A percentile compares a stretch with the other conserved stretches of the same genome.
Conservation (phyloP, 2,113 vertebrate species). For the Amia ocellicauda region DNA sequence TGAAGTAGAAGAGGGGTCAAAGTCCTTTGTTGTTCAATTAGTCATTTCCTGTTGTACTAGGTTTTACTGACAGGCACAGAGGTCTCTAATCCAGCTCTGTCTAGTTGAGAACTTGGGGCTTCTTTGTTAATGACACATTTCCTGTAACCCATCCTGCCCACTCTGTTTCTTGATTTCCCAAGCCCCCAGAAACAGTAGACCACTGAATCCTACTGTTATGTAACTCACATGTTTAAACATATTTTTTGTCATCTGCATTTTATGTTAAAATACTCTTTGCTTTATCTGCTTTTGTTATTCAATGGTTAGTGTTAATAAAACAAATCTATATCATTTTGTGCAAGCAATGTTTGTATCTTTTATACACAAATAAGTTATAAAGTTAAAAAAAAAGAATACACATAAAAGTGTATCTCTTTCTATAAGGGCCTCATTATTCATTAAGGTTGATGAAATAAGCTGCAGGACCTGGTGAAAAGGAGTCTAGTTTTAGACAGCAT, state of each 20-base stretch:
- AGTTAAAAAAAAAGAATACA: too few relatives aligned
- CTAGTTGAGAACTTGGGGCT: neutral
- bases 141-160: neutral
- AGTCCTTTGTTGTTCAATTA: neutral
- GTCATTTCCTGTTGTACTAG: constrained; percentile 7
- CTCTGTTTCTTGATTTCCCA: constrained; percentile 2
- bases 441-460: too few relatives aligned
- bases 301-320: neutral
- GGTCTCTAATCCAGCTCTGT: too few relatives aligned
- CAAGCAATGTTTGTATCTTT: neutral
- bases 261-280: neutral
- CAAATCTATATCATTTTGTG: neutral
- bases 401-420: too few relatives aligned
- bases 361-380: neutral
- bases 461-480: too few relatives aligned
- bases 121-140: neutral
- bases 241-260: neutral
- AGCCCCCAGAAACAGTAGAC: neutral
- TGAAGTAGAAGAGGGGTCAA: neutral
- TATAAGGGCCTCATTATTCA: too few relatives aligned
- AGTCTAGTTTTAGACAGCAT: too few relatives aligned
- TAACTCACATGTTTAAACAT: neutral
- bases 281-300: neutral
- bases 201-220: constrained; percentile 8
- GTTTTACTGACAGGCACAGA: neutral